These are phyloP conservation scores for Perizoma flavofasciatum DNA, from an alignment of 2,888 invertebrate genomes.

Conservation along the genomic window DNA sequence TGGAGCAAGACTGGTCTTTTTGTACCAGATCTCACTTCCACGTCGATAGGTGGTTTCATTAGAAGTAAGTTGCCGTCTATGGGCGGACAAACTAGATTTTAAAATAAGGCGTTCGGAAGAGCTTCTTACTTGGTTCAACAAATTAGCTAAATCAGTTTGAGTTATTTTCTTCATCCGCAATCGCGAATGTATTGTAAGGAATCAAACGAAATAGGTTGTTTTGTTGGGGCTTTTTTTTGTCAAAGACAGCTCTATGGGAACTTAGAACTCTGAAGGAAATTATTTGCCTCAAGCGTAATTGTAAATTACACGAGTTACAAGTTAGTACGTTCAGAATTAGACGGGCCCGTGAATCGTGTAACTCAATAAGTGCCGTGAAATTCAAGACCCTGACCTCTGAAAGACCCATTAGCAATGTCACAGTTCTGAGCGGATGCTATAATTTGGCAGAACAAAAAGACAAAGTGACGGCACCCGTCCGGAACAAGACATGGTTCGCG, in stretches of 20 bases:
- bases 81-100: constrained; percentile 38
- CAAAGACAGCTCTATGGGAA: no score
- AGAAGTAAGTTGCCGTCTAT: constrained; percentile 50
- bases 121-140: constrained; percentile 14
- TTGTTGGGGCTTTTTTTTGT: no score
- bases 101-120: constrained; percentile 24
- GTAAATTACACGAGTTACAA: no score
- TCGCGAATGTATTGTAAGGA: no score
- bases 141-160: neutral
- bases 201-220: no score
- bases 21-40: constrained; percentile 56
- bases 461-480: constrained; percentile 42
- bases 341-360: neutral
- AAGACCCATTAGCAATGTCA: constrained; percentile 30
- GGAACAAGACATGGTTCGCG: constrained; percentile 39
- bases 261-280: no score
- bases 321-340: no score
- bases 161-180: neutral
- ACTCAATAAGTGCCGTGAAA: constrained; percentile 10
- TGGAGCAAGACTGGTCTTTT: constrained; percentile 64
- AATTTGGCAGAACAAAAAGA: constrained; percentile 50
- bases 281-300: no score
- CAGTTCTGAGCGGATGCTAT: constrained; percentile 47
- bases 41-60: constrained; percentile 56
- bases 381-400: constrained; percentile 21